phyloP scores from a whole-genome alignment of 2,797 vertebrate species.

The Microhierax caerulescens region DNA sequence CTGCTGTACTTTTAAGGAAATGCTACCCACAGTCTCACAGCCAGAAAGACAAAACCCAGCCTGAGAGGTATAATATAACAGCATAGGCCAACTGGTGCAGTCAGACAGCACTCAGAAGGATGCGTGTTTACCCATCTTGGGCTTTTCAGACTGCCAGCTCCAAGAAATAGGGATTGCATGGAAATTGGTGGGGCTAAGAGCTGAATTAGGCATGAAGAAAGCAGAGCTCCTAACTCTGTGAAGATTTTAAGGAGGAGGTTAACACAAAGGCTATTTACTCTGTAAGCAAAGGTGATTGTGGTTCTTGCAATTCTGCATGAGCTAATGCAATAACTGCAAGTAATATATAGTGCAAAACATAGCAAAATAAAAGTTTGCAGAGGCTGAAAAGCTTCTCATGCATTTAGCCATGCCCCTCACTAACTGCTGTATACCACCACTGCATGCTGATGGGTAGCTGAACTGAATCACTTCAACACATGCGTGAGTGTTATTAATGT shows the following conservation, averaged over 20 bases:
- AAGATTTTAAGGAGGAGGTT: not conserved
- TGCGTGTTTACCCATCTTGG: not conserved
- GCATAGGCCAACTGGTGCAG: not conserved
- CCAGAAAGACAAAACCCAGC: constrained; percentile 8
- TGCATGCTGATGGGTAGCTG: not conserved
- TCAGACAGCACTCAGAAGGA: not conserved
- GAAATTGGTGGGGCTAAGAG: not conserved
- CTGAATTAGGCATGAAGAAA: not conserved
- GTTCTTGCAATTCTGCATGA: not conserved
- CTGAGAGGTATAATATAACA: constrained; percentile 8
- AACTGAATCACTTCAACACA: not conserved
- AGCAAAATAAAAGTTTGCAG: not conserved
- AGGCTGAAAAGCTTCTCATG: not conserved
- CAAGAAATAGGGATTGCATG: not conserved
- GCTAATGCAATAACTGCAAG: not conserved
- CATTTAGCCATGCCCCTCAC: not conserved
- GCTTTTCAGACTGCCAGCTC: not conserved
- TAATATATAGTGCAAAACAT: not conserved
- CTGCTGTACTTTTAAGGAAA: constrained; percentile 62
- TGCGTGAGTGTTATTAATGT: not conserved
- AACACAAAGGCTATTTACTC: not conserved
- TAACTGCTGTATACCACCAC: not conserved
- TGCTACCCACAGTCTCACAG: not conserved
- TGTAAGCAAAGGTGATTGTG: not conserved
- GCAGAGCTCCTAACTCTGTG: not conserved